These are phyloP conservation scores for Procambarus virginalis DNA, from an alignment of 1,140 invertebrate genomes.

Conservation along the genomic window DNA sequence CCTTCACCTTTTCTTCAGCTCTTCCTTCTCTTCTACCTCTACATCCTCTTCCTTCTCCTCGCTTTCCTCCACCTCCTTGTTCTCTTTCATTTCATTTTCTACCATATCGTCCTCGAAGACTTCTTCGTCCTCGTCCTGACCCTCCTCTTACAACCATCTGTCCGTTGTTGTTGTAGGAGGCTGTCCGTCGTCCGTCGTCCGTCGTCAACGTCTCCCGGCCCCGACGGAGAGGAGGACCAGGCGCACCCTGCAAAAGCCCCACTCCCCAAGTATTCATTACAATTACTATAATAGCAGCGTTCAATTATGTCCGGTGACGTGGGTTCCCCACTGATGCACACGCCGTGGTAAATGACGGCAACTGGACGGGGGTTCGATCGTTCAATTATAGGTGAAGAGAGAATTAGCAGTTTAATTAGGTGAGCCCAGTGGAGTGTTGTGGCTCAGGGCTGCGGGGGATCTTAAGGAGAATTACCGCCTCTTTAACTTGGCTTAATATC, in stretches of 20 bases:
- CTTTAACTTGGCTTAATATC: too few relatives aligned
- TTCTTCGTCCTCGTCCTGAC: neutral
- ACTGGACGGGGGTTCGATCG: conserved; percentile 52
- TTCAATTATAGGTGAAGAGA: conserved; percentile 60
- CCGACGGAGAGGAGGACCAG: neutral
- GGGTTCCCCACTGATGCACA: conserved; percentile 31
- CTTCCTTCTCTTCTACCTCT: neutral
- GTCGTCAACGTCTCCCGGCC: neutral
- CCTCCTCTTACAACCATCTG: neutral
- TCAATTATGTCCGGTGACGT: conserved; percentile 44
- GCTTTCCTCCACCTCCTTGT: neutral
- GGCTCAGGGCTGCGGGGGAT: neutral
- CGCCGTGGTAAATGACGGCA: conserved; percentile 30
- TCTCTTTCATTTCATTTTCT: neutral
- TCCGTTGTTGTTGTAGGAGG: too few relatives aligned
- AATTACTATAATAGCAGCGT: conserved; percentile 43
- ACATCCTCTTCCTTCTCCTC: too few relatives aligned
- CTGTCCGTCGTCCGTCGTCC: too few relatives aligned
- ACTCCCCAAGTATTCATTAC: conserved; percentile 39
- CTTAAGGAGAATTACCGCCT: too few relatives aligned
- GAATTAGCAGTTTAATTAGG: conserved; percentile 56
- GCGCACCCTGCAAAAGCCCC: neutral
- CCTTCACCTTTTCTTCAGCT: neutral
- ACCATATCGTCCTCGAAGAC: neutral
- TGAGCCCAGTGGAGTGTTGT: neutral